Percentiles rank a stretch among this genome's conserved stretches.
phyloP scores from a whole-genome alignment of 2,888 invertebrate genomes.

The Chironomus tentans region DNA sequence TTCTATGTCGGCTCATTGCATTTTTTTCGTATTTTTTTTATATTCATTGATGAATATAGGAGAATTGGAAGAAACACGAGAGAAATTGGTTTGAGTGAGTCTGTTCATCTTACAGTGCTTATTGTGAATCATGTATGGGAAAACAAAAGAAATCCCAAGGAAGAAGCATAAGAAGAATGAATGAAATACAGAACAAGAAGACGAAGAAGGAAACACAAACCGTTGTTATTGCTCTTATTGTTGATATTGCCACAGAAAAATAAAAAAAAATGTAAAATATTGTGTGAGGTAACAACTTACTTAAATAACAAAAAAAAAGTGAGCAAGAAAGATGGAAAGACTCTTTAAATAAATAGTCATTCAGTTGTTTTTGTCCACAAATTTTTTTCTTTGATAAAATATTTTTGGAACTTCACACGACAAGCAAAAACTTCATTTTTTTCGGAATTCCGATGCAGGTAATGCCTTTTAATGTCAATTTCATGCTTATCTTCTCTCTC shows the following conservation, averaged over 20 bases:
- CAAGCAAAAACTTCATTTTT: background rate
- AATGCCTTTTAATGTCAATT: background rate
- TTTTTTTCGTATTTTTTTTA: background rate
- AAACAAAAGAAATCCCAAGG: background rate
- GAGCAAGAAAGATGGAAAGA: too few relatives aligned
- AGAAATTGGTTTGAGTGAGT: background rate
- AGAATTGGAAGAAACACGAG: background rate
- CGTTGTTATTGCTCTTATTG: background rate
- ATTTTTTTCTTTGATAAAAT: too few relatives aligned
- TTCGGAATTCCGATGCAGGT: background rate
- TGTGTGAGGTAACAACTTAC: conserved; percentile 25
- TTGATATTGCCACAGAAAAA: background rate
- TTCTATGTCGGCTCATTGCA: background rate
- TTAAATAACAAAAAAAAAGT: background rate
- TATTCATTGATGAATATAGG: conserved; percentile 4
- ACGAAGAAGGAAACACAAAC: background rate
- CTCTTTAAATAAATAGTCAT: conserved; percentile 9
- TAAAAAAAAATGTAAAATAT: background rate
- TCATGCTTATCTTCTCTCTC: background rate
- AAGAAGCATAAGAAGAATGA: background rate
- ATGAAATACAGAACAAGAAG: background rate
- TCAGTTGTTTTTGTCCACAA: background rate
- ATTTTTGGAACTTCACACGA: background rate
- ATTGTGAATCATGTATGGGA: background rate
- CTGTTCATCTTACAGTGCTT: background rate